Evolutionary conservation across 2,888 invertebrate genomes (phyloP), one percentile per base, ranked within the genome.

Genomic region (Drosophila subquinaria): DNA sequence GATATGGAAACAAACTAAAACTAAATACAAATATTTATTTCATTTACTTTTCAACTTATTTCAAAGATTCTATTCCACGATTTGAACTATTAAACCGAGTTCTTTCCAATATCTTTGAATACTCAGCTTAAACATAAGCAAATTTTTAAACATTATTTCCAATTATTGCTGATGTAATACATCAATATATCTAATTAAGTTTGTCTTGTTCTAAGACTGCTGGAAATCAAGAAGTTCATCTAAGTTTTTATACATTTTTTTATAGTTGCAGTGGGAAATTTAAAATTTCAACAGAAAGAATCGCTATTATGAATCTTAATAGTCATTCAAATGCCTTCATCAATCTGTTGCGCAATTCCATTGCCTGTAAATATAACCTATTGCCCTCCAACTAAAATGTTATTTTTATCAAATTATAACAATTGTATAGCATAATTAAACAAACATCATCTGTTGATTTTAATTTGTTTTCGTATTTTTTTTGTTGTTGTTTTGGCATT

Each of bases 21-120:
- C 40, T 15, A 52, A 30, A 50, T 45, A 38, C 45, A 15, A 1
- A 17, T 42, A 15, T 17, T 42, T 17, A 42, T 23, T 10, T 5
- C 17, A 33, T 64, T 35, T 38, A 35, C 36, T 55, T 15, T 9
- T 3, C 5, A 67, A 66, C 67, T 67, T 51, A 36, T 38, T 33
- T 33, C 3, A 33, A 10, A 10, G 10, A 33, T 33, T 33, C 10
- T 9, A 3, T 33, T 10, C 10, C 33, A 33, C 8, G 10, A 10
- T 33, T 33, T 33, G 3, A 33, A 33, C 1, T 8, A 30, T 30
- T 6, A 30, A 6, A 8, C 23, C 23, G 23, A 23, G 23, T 23
- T 2, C 2, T 23, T 23, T 23, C 23, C 17, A 23, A 23, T 23
- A 23, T 0, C 2, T 23, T 23, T 23, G 23, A 23, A 23, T 23